phyloP scores from a whole-genome alignment of 2,113 vertebrate species.

The Silurus glanis region DNA sequence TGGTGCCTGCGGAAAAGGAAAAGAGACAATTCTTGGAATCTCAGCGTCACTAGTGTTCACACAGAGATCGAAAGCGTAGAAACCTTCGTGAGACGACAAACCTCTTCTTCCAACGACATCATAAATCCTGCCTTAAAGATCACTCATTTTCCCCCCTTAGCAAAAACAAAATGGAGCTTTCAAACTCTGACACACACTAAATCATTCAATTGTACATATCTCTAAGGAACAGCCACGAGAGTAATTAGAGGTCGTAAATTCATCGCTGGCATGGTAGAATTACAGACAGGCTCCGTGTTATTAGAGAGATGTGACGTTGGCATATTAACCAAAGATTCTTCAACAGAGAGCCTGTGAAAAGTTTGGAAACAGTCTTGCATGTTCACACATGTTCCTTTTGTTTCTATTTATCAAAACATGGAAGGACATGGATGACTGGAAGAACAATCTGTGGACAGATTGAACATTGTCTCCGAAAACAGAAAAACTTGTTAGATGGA shows the following conservation, averaged over 20 bases:
- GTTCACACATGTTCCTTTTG: too few relatives aligned
- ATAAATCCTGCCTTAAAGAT: neutral
- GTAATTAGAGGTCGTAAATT: neutral
- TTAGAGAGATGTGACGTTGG: neutral
- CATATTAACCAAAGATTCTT: too few relatives aligned
- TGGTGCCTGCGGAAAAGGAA: conserved; percentile 81
- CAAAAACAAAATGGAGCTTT: neutral
- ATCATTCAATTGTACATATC: neutral
- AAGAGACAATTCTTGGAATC: neutral
- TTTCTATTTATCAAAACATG: too few relatives aligned
- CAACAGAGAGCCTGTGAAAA: too few relatives aligned
- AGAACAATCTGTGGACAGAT: too few relatives aligned
- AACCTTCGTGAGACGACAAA: conserved; percentile 5
- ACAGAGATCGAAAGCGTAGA: neutral
- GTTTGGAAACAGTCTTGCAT: too few relatives aligned
- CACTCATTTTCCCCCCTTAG: neutral
- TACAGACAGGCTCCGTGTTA: neutral
- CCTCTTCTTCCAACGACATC: neutral
- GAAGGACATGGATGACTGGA: too few relatives aligned
- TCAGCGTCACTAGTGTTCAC: neutral
- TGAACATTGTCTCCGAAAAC: too few relatives aligned
- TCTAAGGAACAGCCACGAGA: neutral
- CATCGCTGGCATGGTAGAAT: neutral
- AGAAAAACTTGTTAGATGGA: too few relatives aligned
- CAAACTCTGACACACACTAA: neutral